A percentile compares a stretch with the other conserved stretches of the same genome.
phyloP scores from a whole-genome alignment of 2,888 invertebrate genomes.

The Sepioteuthis lessoniana region DNA sequence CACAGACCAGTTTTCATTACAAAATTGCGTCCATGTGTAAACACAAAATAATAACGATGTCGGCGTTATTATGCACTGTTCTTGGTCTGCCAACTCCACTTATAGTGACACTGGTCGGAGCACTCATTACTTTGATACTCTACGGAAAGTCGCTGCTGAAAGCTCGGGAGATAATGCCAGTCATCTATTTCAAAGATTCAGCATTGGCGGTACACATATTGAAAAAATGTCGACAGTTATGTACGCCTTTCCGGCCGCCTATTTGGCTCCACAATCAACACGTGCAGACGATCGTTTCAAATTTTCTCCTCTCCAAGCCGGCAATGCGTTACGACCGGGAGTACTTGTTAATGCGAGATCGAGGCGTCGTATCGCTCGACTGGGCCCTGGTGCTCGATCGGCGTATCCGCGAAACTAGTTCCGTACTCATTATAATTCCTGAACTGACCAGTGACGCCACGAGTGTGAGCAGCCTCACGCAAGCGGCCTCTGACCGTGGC shows the following conservation, averaged over 20 bases:
- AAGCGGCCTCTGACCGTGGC: conserved; percentile 58
- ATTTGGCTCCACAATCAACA: conserved; percentile 61
- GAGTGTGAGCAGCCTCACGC: conserved; percentile 58
- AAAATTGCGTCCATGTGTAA: neutral
- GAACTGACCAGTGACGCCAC: conserved; percentile 65
- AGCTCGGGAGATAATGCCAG: conserved; percentile 55
- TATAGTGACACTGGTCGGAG: neutral
- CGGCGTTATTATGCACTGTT: neutral
- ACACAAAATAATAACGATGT: neutral
- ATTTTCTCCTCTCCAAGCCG: conserved; percentile 50
- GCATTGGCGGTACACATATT: conserved; percentile 65
- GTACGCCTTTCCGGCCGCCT: conserved; percentile 62
- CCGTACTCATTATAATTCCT: conserved; percentile 66
- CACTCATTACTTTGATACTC: neutral
- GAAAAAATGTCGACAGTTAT: conserved; percentile 60
- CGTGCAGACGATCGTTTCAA: conserved; percentile 66
- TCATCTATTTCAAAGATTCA: conserved; percentile 66
- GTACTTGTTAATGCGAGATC: conserved; percentile 69
- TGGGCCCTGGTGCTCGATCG: conserved; percentile 61
- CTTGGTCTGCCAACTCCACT: neutral
- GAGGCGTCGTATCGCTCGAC: conserved; percentile 70
- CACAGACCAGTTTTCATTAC: neutral
- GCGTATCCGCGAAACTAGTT: conserved; percentile 56
- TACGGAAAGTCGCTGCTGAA: neutral
- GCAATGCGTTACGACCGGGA: conserved; percentile 65